These are phyloP conservation scores for Caradrina kadenii DNA, from an alignment of 2,888 invertebrate species.

Conservation along the genomic window DNA sequence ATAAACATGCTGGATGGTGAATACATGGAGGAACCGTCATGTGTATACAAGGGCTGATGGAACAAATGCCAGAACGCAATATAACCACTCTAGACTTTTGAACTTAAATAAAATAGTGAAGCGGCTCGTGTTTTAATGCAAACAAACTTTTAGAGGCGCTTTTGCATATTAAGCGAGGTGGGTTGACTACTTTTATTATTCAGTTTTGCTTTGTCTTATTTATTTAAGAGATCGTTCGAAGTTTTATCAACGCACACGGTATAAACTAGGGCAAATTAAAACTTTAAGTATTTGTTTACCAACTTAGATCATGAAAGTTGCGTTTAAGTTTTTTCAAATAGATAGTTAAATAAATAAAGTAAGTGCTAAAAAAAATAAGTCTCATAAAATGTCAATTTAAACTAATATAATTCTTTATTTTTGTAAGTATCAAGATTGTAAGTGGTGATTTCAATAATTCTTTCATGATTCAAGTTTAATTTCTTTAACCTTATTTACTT, in stretches of 20 bases:
- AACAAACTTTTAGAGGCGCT: conserved; percentile 90
- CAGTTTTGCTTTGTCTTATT: conserved; percentile 89
- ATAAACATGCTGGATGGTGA: conserved; percentile 82
- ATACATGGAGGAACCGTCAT: conserved; percentile 77
- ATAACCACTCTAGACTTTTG: conserved; percentile 89
- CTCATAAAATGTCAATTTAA: conserved; percentile 27
- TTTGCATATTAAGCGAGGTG: conserved; percentile 91
- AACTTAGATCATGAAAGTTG: conserved; percentile 86
- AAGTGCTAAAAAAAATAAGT: conserved; percentile 23
- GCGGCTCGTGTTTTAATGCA: conserved; percentile 91
- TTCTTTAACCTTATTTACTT: conserved; percentile 71
- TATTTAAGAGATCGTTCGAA: conserved; percentile 73
- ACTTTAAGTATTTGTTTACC: conserved; percentile 70
- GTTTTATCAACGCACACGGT: conserved; percentile 74
- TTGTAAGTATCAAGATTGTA: neutral
- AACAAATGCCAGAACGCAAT: conserved; percentile 90
- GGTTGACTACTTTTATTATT: conserved; percentile 89
- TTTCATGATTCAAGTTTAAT: conserved; percentile 85
- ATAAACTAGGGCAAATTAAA: conserved; percentile 73
- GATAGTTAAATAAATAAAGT: conserved; percentile 33
- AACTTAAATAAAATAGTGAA: conserved; percentile 90
- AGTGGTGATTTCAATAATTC: conserved; percentile 61
- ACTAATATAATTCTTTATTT: conserved; percentile 14
- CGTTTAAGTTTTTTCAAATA: conserved; percentile 49
- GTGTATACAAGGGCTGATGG: conserved; percentile 78